Conservation (phyloP, 2,113 vertebrate genomes). For the Tringa solitaria region DNA sequence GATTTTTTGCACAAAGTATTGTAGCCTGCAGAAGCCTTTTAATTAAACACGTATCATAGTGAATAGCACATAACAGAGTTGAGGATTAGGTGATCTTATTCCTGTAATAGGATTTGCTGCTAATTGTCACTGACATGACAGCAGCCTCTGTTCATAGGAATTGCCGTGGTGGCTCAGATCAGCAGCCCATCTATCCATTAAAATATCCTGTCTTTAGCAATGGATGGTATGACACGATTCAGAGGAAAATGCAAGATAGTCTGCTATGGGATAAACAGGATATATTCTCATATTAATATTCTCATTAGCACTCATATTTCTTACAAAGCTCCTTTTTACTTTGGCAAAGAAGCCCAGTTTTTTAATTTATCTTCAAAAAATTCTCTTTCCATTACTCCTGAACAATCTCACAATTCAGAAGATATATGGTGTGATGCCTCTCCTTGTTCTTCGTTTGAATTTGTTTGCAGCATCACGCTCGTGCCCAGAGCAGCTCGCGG, state of each 20-base stretch:
- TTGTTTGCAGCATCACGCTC: fast-evolving
- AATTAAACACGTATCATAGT: not conserved
- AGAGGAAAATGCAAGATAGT: not conserved
- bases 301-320: not conserved
- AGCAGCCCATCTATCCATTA: not conserved
- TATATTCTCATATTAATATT: no score
- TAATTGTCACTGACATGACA: conserved; percentile 38
- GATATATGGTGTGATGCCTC: not conserved
- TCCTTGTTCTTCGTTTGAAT: not conserved
- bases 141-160: not conserved
- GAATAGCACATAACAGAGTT: not conserved
- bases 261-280: not conserved
- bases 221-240: not conserved
- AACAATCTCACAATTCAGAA: not conserved
- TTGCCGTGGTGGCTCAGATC: not conserved
- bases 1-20: not conserved
- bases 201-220: not conserved
- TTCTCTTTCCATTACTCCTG: not conserved
- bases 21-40: not conserved
- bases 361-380: not conserved
- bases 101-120: conserved; percentile 42
- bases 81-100: conserved; percentile 36
- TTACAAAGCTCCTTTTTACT: not conserved
- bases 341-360: not conserved
- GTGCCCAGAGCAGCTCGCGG: not conserved